A percentile compares a stretch with the other conserved stretches of the same genome.
Evolutionary conservation across 2,888 invertebrate species (phyloP).

Genomic region (Brachyptera risi): DNA sequence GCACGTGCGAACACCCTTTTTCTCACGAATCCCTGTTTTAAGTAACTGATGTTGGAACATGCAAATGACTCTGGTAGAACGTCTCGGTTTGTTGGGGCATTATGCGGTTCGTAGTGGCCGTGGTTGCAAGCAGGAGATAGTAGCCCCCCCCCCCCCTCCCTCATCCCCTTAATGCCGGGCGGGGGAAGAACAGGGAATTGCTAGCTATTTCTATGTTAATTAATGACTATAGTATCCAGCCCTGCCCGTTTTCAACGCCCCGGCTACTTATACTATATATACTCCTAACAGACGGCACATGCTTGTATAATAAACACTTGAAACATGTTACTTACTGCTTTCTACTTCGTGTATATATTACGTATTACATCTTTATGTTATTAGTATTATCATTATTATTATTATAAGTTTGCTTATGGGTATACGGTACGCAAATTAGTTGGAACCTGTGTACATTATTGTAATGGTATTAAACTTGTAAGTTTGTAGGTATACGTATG

Average conservation of each 20-base stretch:
- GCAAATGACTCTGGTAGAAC: not conserved
- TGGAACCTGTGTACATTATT: too few species aligned
- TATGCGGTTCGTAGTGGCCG: slow-evolving; percentile 18
- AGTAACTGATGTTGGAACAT: not conserved
- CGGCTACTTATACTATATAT: too few species aligned
- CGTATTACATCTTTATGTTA: not conserved
- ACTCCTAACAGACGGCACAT: slow-evolving; percentile 1
- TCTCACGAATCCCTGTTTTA: not conserved
- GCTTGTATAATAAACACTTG: slow-evolving; percentile 9
- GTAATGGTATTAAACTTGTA: too few species aligned
- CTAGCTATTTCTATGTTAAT: slow-evolving; percentile 29
- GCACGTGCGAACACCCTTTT: too few species aligned
- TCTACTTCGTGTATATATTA: not conserved
- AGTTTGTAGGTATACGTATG: too few species aligned
- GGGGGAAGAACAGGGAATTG: slow-evolving; percentile 5
- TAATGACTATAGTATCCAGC: slow-evolving; percentile 24
- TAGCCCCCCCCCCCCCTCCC: too few species aligned
- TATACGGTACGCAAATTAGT: too few species aligned
- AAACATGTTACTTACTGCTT: slow-evolving; percentile 19
- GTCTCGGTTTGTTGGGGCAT: slow-evolving; percentile 12
- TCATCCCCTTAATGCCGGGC: too few species aligned
- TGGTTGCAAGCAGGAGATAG: not conserved
- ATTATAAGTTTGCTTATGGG: not conserved
- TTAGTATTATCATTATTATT: not conserved
- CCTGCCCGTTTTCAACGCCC: slow-evolving; percentile 1